Evolutionary conservation across 2,888 invertebrate species (phyloP), one percentile per base, ranked within the genome.

Genomic region (Eupithecia tripunctaria): DNA sequence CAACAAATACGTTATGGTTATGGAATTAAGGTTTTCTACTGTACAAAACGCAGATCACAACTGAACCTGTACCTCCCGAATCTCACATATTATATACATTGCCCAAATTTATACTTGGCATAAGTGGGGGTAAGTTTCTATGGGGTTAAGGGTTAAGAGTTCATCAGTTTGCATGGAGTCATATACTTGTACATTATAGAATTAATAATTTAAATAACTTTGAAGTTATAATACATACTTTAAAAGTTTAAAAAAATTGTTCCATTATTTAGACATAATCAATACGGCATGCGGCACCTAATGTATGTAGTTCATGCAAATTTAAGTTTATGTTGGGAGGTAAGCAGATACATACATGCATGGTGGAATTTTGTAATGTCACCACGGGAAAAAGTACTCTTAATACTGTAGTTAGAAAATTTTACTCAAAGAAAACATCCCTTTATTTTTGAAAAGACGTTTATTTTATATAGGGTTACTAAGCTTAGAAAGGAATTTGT

Each of bases 191-290:
- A 47, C 47, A 47, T 47, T 47, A 47, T 10, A 21, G 1, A 18
- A 29, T 29, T 60, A 60, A 60, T 8, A 60, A 60, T 25, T 56
- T 8, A 25, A 56, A 56, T 56, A 56, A 51, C 21, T 51, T 51
- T 21, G 21, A 25, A 51, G 21, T 51, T 51, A 51, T 25, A n/a
- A 51, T 21, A 21, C 21, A 56, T n/a, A 51, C 1, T 12, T 51
- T 4, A 51, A 56, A 56, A 56, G 56, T 56, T 21, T 14, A 12
- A 5, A 3, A 56, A 12, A 25, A 14, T 25, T 56, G 56, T 56
- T 25, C 14, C 14, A 25, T 56, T 21, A 51, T 51, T 21, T 47
- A n/a, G 47, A n/a, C 8, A 51, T 47, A 0, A 51, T 21, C 21
- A 51, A 21, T 47, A 21, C 12, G 51, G 51, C 12, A 51, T n/a